A percentile compares a stretch with the other conserved stretches of the same genome.
phyloP scores from a whole-genome alignment of 2,888 invertebrate species.

The Cryptophagus acutangulus region DNA sequence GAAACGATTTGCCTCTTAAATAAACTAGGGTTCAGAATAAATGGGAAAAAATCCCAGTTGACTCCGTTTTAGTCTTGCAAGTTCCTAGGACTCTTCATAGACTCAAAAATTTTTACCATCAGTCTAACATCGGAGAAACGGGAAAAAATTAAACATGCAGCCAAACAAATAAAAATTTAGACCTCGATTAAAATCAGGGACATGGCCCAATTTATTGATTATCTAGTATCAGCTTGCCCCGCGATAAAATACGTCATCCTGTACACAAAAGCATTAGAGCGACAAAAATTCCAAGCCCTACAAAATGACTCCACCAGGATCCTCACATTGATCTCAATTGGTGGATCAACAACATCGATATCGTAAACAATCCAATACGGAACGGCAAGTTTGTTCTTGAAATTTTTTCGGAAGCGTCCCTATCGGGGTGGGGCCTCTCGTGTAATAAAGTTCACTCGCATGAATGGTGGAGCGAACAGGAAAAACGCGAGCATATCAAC shows the following conservation, averaged over 20 bases:
- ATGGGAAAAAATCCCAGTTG: conserved; percentile 20
- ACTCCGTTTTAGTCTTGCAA: conserved; percentile 14
- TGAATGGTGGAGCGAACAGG: conserved; percentile 23
- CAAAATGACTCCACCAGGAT: conserved; percentile 3
- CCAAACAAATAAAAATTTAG: no score
- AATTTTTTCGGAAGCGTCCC: conserved; percentile 18
- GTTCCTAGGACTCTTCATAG: conserved; percentile 23
- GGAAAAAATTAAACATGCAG: no score
- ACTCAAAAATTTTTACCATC: conserved; percentile 9
- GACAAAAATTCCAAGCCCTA: conserved; percentile 20
- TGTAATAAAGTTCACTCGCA: conserved; percentile 12
- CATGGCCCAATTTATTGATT: conserved; percentile 17
- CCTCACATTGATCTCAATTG: conserved; percentile 10
- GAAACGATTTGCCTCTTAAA: neutral
- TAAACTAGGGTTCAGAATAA: conserved; percentile 22
- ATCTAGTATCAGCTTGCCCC: conserved; percentile 28
- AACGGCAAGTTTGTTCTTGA: conserved; percentile 10
- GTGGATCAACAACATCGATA: conserved; percentile 11
- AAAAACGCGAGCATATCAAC: conserved; percentile 21
- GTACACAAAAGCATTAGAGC: conserved; percentile 29
- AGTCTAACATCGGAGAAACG: conserved; percentile 12
- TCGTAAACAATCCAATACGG: conserved; percentile 6
- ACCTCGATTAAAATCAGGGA: conserved; percentile 8
- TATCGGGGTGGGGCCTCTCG: conserved; percentile 25
- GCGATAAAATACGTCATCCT: conserved; percentile 33